A percentile compares a stretch with the other conserved stretches of the same genome.
These are phyloP conservation scores for Ptilonorhynchus violaceus DNA, from an alignment of 2,113 vertebrate species.

Conservation along the genomic window DNA sequence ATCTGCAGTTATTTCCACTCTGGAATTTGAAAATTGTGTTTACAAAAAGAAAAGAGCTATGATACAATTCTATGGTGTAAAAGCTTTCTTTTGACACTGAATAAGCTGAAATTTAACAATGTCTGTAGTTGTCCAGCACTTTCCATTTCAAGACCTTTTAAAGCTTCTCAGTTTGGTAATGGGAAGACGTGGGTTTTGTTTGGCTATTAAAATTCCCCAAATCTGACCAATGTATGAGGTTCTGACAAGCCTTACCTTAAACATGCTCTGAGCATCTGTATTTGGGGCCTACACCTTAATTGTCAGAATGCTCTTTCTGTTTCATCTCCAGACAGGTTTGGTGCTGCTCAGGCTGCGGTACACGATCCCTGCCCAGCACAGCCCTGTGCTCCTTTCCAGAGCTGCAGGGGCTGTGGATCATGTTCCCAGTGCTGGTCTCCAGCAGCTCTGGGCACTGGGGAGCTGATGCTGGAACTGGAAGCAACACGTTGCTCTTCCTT, in stretches of 20 bases:
- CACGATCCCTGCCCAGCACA: not conserved
- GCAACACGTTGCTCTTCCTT: fast-evolving
- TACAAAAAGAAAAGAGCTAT: not conserved
- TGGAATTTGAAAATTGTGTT: not conserved
- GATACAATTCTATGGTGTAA: not conserved
- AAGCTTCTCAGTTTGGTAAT: not conserved
- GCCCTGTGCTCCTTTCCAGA: fast-evolving
- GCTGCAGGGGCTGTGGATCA: not conserved
- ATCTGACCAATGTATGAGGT: not conserved
- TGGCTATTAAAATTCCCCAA: not conserved
- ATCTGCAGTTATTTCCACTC: not conserved
- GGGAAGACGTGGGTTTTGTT: not conserved
- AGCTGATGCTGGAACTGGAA: not conserved
- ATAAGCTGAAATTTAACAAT: not conserved
- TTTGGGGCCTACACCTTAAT: not conserved
- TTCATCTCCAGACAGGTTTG: fast-evolving
- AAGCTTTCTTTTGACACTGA: not conserved
- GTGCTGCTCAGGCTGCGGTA: not conserved
- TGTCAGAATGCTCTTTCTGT: not conserved
- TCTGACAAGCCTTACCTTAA: not conserved
- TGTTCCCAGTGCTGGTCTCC: fast-evolving
- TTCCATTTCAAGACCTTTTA: not conserved
- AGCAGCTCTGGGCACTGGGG: not conserved
- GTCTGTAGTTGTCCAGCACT: not conserved
- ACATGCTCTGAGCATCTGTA: not conserved